Percentiles rank a stretch among this genome's conserved stretches.
phyloP scores from a whole-genome alignment of 2,797 vertebrate species.

The Hirundo rustica region DNA sequence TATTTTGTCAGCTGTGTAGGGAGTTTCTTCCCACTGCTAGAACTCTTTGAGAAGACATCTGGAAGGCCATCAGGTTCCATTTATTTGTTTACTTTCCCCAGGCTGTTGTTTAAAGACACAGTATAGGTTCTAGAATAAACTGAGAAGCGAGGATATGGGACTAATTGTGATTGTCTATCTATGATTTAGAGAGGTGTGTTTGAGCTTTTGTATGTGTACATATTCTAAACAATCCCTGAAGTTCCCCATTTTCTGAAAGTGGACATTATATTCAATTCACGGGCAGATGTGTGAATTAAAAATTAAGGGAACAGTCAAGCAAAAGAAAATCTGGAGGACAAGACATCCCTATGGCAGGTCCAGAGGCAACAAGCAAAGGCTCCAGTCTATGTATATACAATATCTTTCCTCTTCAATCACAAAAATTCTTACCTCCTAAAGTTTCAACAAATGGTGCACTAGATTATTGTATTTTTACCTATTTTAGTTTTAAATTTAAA shows the following conservation, averaged over 20 bases:
- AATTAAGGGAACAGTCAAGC: not conserved
- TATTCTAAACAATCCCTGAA: not conserved
- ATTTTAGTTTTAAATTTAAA: not conserved
- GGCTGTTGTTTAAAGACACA: not conserved
- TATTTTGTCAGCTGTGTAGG: constrained; percentile 30
- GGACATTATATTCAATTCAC: not conserved
- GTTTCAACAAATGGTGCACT: not conserved
- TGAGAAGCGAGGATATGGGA: not conserved
- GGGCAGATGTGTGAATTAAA: not conserved
- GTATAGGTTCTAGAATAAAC: not conserved
- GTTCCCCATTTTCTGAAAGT: not conserved
- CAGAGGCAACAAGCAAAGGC: not conserved
- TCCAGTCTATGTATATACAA: not conserved
- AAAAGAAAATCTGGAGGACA: not conserved
- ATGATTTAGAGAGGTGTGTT: not conserved
- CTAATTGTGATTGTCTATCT: not conserved
- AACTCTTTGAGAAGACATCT: not conserved
- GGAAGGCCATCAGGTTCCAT: not conserved
- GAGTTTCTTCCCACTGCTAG: not conserved
- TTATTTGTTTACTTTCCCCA: not conserved
- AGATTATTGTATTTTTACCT: not conserved
- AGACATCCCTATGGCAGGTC: not conserved
- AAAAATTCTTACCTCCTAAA: not conserved
- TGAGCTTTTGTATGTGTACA: not conserved
- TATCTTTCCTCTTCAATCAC: not conserved